These are phyloP conservation scores for Solenodon paradoxus DNA, from an alignment of 2,113 vertebrate species.

Conservation along the genomic window DNA sequence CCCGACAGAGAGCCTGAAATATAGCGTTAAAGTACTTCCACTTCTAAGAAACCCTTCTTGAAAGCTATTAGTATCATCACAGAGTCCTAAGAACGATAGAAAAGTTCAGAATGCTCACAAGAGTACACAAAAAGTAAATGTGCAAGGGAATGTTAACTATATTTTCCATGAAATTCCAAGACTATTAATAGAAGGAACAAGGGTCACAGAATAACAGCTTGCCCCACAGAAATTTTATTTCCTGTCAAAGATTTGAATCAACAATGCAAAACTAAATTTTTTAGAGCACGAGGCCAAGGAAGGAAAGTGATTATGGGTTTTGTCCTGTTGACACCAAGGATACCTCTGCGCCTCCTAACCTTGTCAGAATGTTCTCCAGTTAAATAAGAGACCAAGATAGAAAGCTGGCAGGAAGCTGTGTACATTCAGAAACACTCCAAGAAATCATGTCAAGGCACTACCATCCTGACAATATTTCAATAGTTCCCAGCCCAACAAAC, in stretches of 20 bases:
- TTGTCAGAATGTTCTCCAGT: background rate
- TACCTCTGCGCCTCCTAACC: background rate
- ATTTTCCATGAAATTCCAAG: constrained; percentile 7
- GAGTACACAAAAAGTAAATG: background rate
- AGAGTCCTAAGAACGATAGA: background rate
- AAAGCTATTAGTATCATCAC: background rate
- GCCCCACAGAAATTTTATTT: constrained; percentile 38
- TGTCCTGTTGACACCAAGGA: background rate
- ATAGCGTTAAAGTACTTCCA: background rate
- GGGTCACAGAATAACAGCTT: constrained; percentile 41
- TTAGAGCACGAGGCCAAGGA: background rate
- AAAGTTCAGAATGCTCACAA: background rate
- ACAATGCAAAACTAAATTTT: background rate
- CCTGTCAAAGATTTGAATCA: constrained; percentile 49
- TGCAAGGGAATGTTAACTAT: background rate
- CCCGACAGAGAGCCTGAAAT: background rate
- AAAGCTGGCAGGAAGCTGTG: background rate
- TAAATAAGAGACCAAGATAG: background rate
- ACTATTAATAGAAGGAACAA: constrained; percentile 34
- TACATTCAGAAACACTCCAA: background rate
- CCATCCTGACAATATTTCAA: background rate
- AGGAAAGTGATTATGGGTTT: background rate
- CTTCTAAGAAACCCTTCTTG: constrained; percentile 23
- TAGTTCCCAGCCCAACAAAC: background rate
- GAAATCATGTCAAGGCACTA: background rate